phyloP scores from a whole-genome alignment of 2,888 invertebrate genomes.

The Ametastegia equiseti region DNA sequence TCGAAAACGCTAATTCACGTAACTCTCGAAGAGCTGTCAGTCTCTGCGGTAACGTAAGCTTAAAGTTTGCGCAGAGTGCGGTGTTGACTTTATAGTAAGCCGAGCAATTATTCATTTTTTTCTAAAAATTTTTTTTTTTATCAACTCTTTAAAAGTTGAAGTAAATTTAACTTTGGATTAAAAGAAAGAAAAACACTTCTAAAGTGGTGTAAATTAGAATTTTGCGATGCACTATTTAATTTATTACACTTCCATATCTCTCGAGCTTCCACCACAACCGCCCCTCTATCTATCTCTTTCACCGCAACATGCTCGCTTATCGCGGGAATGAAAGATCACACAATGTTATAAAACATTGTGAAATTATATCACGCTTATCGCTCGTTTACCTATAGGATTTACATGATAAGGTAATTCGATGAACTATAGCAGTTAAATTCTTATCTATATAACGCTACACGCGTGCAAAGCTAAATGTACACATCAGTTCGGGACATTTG shows the following conservation, averaged over 20 bases:
- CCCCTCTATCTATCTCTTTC: not conserved
- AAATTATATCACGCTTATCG: not conserved
- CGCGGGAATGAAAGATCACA: conserved; percentile 14
- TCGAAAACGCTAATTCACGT: conserved; percentile 44
- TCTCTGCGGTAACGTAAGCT: not conserved
- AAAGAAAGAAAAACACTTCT: not conserved
- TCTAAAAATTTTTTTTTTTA: not conserved
- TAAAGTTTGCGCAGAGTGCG: not conserved
- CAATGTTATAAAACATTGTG: not conserved
- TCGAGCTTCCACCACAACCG: no score
- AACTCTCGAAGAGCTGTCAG: conserved; percentile 29
- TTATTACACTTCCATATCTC: not conserved
- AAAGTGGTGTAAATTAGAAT: not conserved
- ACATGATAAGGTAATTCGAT: conserved; percentile 32
- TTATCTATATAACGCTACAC: no score
- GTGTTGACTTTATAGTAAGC: not conserved
- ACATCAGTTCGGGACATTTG: no score
- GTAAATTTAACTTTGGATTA: not conserved
- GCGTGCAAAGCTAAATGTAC: no score
- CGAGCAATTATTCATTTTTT: not conserved
- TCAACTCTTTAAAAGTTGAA: not conserved
- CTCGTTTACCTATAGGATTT: not conserved
- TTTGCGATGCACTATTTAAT: conserved; percentile 11
- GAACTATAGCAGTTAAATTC: no score
- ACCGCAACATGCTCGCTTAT: not conserved